Base-by-base conservation (phyloP, 2,113 vertebrate genomes). In the Sander lucioperca region DNA sequence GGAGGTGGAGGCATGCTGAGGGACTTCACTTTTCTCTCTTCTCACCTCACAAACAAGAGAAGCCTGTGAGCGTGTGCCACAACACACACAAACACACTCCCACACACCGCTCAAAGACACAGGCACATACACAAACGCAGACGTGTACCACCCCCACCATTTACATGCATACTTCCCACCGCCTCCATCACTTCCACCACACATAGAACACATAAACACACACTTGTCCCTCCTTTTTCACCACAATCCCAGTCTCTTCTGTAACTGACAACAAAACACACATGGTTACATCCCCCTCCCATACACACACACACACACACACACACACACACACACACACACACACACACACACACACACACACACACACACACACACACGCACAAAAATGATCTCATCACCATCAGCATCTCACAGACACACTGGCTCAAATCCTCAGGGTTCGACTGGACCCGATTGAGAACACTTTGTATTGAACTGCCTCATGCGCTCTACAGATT, bases 1-100 rank as follows among this genome's bases (percentile, higher is more conserved):
- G 90, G 92, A 95, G 94, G 91, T 89, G 87, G 92, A 94, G 92
- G 93, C 93, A 90, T 94, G 93, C 88, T 91, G 89, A 90, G 92
- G 92, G 93, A 95, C 88, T 91, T 83, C 82, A 79, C 90, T 89
- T 93, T 89, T 90, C 91, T 93, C 89, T 94, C 88, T 94, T 93
- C 90, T 94, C 90, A 93, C 92, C 93, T 93, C 94, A 91, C 92
- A 92, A 90, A 94, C 94, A 93, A 93, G 84, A 82, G 80, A 74
- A 86, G 86, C 87, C 91, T 93, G 87, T 92, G 86, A 92, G 92
- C 68, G 85, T 86, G 86, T 91, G 89, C 91, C 91, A 91, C 82
- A 80, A 67, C 83, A 51, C 83, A 77, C 85, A 79, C 90, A 85
- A 74, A 89, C 88, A 86, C 87, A 89, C 92, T 75, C 90, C 81